phyloP scores from a whole-genome alignment of 2,888 invertebrate genomes.

The Chaitophorus viminalis region DNA sequence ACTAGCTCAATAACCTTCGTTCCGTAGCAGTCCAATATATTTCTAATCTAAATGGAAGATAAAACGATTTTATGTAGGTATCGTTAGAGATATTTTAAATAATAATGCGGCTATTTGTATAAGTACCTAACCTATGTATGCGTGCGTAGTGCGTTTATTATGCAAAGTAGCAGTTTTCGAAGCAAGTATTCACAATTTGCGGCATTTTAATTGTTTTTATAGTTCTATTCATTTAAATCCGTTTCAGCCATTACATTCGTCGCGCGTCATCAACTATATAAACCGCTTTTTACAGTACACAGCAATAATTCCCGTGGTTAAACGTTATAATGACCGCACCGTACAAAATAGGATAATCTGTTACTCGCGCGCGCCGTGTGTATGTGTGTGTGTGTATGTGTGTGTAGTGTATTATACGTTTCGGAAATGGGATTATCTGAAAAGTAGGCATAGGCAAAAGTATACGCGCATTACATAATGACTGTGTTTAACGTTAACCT shows the following conservation, averaged over 20 bases:
- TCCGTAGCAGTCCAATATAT: background rate
- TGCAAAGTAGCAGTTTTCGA: slow-evolving; percentile 21
- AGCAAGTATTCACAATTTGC: slow-evolving; percentile 8
- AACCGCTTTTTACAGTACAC: background rate
- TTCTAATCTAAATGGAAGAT: slow-evolving; percentile 24
- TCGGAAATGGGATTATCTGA: background rate
- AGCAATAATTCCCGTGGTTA: background rate
- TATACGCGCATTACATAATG: background rate
- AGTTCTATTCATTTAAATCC: slow-evolving; percentile 31
- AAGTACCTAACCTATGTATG: background rate
- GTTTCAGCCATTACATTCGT: too few species aligned
- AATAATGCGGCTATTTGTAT: slow-evolving; percentile 6
- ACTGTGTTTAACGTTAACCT: slow-evolving; percentile 3
- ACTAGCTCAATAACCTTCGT: slow-evolving; percentile 21
- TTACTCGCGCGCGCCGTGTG: too few species aligned
- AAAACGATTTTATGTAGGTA: slow-evolving; percentile 48
- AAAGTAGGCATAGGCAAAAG: background rate
- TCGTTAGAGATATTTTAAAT: slow-evolving; percentile 26
- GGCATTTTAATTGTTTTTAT: slow-evolving; percentile 57
- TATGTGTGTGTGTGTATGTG: background rate
- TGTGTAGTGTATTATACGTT: background rate
- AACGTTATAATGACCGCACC: background rate
- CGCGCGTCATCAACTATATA: background rate
- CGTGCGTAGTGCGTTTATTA: background rate
- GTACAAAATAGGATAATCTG: background rate